A percentile compares a stretch with the other conserved stretches of the same genome.
Conservation (phyloP, 2,888 invertebrate species). For the Hypsopygia costalis region DNA sequence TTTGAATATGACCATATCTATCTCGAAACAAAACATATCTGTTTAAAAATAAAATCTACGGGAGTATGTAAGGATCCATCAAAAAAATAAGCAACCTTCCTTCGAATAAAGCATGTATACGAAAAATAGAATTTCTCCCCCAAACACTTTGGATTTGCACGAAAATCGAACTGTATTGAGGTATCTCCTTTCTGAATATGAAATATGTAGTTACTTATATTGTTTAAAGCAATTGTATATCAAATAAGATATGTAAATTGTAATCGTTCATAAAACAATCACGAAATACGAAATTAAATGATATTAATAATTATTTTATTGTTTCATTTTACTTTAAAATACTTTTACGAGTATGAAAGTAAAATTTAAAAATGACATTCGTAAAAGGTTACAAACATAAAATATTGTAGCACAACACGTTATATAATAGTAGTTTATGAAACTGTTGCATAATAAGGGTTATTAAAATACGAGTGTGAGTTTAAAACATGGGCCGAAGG, state of each 20-base stretch:
- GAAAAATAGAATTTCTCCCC: constrained; percentile 48
- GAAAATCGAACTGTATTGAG: constrained; percentile 46
- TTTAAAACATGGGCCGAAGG: too few relatives aligned
- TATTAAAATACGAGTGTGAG: too few relatives aligned
- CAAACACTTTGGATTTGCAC: constrained; percentile 44
- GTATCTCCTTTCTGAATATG: constrained; percentile 50
- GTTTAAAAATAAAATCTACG: constrained; percentile 40
- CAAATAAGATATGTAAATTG: constrained; percentile 69
- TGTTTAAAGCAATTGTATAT: constrained; percentile 64
- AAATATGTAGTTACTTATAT: constrained; percentile 58
- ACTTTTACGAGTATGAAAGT: too few relatives aligned
- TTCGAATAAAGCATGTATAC: constrained; percentile 60
- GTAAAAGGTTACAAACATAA: too few relatives aligned
- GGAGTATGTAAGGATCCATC: constrained; percentile 49
- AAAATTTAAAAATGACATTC: too few relatives aligned
- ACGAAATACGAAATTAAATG: constrained; percentile 67
- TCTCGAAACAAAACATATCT: constrained; percentile 73
- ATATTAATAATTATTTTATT: constrained; percentile 35
- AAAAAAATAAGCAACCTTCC: constrained; percentile 44
- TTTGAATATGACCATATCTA: constrained; percentile 64
- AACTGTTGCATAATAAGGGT: too few relatives aligned
- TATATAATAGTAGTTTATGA: too few relatives aligned
- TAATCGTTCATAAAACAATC: constrained; percentile 68
- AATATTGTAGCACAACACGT: too few relatives aligned
- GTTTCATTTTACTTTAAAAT: constrained; percentile 35